Evolutionary conservation across 2,113 vertebrate species (phyloP).

Genomic region (Caranx ignobilis): DNA sequence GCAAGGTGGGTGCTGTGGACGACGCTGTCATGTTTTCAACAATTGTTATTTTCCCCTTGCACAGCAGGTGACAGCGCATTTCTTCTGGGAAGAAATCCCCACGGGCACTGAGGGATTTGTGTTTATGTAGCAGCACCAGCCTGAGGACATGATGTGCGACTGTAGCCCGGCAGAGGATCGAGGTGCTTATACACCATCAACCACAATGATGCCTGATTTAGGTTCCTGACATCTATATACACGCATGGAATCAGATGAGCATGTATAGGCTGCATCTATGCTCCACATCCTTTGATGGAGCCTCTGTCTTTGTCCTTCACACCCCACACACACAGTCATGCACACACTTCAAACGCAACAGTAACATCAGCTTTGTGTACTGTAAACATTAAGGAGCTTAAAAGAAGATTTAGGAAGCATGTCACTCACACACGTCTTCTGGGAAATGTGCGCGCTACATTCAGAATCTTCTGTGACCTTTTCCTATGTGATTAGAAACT

Average conservation of each 20-base stretch:
- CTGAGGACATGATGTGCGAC: conserved; percentile 70
- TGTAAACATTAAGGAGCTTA: conserved; percentile 70
- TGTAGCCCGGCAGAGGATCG: conserved; percentile 50
- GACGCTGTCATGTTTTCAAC: conserved; percentile 70
- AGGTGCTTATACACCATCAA: conserved; percentile 15
- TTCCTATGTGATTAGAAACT: conserved; percentile 73
- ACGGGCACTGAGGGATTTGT: conserved; percentile 71
- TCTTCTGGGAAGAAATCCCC: conserved; percentile 77
- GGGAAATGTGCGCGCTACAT: conserved; percentile 22
- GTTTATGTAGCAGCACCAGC: conserved; percentile 70
- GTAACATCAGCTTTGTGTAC: conserved; percentile 36
- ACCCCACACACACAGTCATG: neutral
- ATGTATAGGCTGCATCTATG: neutral
- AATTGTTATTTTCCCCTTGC: conserved; percentile 78
- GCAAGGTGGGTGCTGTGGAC: conserved; percentile 45
- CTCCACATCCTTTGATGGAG: neutral
- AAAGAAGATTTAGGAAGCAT: conserved; percentile 57
- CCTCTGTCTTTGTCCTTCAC: neutral
- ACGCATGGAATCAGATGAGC: neutral
- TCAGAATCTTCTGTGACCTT: conserved; percentile 66
- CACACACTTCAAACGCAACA: conserved; percentile 23
- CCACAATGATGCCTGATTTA: conserved; percentile 1
- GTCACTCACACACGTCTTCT: conserved; percentile 59
- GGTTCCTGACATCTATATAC: neutral
- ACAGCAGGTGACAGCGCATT: conserved; percentile 73